These are phyloP conservation scores for Penelope pileata DNA, from an alignment of 2,113 vertebrate genomes.

Conservation along the genomic window DNA sequence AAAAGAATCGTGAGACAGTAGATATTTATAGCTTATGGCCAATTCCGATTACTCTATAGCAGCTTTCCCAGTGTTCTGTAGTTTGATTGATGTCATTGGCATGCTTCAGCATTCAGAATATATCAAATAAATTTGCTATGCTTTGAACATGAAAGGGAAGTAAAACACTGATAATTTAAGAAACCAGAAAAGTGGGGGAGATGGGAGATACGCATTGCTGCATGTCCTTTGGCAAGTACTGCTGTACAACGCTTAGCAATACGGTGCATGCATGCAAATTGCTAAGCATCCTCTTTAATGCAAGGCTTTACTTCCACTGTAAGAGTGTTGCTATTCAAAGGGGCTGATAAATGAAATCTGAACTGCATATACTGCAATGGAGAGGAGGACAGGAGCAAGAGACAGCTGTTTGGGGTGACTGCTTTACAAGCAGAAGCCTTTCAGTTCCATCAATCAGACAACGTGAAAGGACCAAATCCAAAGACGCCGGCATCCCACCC, in stretches of 20 bases:
- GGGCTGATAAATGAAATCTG: constrained; percentile 75
- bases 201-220: constrained; percentile 55
- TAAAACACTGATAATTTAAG: constrained; percentile 79
- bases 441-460: constrained; percentile 75
- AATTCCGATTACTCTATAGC: constrained; percentile 64
- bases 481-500: constrained; percentile 73
- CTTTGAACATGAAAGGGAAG: constrained; percentile 80
- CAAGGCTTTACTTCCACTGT: constrained; percentile 57
- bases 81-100: constrained; percentile 75
- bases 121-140: constrained; percentile 78
- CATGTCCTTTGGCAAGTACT: constrained; percentile 66
- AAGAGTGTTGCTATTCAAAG: constrained; percentile 71
- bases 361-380: constrained; percentile 64
- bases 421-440: constrained; percentile 74
- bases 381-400: constrained; percentile 75
- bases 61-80: constrained; percentile 58
- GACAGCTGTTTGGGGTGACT: constrained; percentile 77
- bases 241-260: background rate
- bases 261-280: constrained; percentile 63
- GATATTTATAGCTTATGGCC: constrained; percentile 78
- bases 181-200: constrained; percentile 72
- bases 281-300: constrained; percentile 17
- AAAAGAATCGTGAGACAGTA: constrained; percentile 61
- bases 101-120: constrained; percentile 68
- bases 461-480: constrained; percentile 76